These are phyloP conservation scores for Anthoscopus minutus DNA, from an alignment of 2,113 vertebrate species.

Conservation along the genomic window DNA sequence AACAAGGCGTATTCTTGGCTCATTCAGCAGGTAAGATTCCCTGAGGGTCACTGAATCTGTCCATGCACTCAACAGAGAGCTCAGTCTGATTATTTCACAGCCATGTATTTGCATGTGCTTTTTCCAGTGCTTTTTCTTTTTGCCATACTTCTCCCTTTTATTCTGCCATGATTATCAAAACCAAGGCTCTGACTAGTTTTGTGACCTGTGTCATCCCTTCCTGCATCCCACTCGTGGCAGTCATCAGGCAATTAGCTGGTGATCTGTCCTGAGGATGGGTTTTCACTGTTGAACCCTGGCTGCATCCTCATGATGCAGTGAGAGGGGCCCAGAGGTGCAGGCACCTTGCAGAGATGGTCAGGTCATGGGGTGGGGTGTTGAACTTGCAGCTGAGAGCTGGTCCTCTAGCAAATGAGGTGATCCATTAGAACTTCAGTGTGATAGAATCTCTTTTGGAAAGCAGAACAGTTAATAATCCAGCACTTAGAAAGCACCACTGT, in stretches of 20 bases:
- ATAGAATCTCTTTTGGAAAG: conserved; percentile 15
- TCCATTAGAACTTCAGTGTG: neutral
- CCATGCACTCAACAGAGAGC: neutral
- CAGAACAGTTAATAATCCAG: neutral
- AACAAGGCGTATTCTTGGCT: neutral
- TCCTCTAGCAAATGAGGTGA: neutral
- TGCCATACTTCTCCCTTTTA: neutral
- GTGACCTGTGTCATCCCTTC: neutral
- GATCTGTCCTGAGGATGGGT: neutral
- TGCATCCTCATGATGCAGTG: neutral
- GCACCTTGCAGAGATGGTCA: neutral
- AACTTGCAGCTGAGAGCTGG: neutral
- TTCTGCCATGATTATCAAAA: neutral
- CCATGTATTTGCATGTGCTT: neutral
- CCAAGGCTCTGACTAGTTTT: neutral
- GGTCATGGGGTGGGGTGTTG: neutral
- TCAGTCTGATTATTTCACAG: neutral
- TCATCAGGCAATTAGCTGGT: neutral
- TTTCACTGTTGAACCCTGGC: fast-evolving
- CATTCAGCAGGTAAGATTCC: neutral
- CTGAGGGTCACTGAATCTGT: conserved; percentile 2
- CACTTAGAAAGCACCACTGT: neutral
- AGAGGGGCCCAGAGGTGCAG: fast-evolving
- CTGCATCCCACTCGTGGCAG: neutral
- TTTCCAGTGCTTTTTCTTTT: neutral